Base-by-base conservation (phyloP, 2,888 invertebrate species). In the Mythimna impura region DNA sequence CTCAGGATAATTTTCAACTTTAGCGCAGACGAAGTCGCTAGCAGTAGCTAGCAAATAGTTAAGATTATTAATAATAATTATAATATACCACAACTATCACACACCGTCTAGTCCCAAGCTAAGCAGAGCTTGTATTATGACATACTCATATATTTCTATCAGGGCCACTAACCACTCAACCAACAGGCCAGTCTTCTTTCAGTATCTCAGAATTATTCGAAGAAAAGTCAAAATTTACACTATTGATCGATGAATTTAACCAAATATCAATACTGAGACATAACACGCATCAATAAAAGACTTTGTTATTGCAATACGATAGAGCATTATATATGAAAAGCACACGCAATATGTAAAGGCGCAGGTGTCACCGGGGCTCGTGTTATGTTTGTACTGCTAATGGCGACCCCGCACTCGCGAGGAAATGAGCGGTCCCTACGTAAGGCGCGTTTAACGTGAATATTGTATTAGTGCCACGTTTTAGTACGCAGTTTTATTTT, bases 361-460 rank as follows among this genome's bases (percentile, higher is more conserved):
- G 87, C 90, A 94, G 93, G 93, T 93, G 93, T 93, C 93, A 91
- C 92, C 89, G 73, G 91, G 91, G 92, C 89, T 88, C 89, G 84
- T 88, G 90, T 89, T 88, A 86, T 93, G 94, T 94, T 94, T 94
- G 93, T 91, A 85, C 89, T 92, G 90, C 92, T 94, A 94, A 94
- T 94, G 94, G 94, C 89, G 81, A 87, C 77, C 86, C 82, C 87
- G 80, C 82, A 88, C 90, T 90, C 87, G 87, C 88, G 87, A 91
- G 93, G 92, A 92, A 92, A 92, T 92, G 90, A 92, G 85, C 88
- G 87, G 87, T 87, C 87, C 85, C 75, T 87, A 85, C 87, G 84
- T 87, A 82, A 86, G 82, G 83, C 76, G 76, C 85, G 87, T 88
- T 86, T 82, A 86, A 78, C 81, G 66, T 76, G 64, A 71, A 81